Evolutionary conservation across 2,113 vertebrate species (phyloP), one percentile per base, ranked within the genome.

Genomic region (Pollachius pollachius): DNA sequence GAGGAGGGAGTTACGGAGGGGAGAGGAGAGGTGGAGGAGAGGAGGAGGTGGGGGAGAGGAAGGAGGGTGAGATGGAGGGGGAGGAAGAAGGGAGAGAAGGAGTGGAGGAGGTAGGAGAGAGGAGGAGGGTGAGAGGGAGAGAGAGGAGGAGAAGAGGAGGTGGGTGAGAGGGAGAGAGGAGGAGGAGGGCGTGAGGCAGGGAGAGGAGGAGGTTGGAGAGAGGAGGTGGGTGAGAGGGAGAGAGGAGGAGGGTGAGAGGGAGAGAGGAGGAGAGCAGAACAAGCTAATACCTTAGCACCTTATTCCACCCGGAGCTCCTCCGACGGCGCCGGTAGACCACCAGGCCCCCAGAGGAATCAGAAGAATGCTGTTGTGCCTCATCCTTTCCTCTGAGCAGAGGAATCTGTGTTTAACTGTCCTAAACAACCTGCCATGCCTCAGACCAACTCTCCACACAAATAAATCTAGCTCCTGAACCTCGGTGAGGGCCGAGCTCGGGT

Each of bases 241-340:
- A 9, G 41, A 13, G 37, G 37, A 41, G 37, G 41, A 48, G 79
- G 72, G 70, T 69, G 41, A 30, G 41, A 48, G 41, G 41, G 5
- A 6, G 41, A 48, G 41, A 13, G 41, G 41, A 13, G 79, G 72
- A 71, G 70, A 69, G 62, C 19, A 52, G 62, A 74, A 73, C 77
- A 71, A 74, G 21, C 62, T 75, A 65, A 79, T 92, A 90, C 86
- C 87, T 90, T 84, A 85, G 67, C 84, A 88, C 84, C 77, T 81
- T 52, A 64, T 77, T 78, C 69, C 69, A 72, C 71, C 68, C 37
- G 62, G 70, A 64, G 23, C 27, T n/a, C 34, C 18, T n/a, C 78
- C 72, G 63, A 71, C 74, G 64, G 78, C 48, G 74, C 67, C 65
- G 65, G 17, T 27, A 59, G 8, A 5, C 15, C 15, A 15, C 15